Evolutionary conservation across 2,888 invertebrate species (phyloP), one percentile per base, ranked within the genome.

Genomic region (Steinernema carpocapsae): DNA sequence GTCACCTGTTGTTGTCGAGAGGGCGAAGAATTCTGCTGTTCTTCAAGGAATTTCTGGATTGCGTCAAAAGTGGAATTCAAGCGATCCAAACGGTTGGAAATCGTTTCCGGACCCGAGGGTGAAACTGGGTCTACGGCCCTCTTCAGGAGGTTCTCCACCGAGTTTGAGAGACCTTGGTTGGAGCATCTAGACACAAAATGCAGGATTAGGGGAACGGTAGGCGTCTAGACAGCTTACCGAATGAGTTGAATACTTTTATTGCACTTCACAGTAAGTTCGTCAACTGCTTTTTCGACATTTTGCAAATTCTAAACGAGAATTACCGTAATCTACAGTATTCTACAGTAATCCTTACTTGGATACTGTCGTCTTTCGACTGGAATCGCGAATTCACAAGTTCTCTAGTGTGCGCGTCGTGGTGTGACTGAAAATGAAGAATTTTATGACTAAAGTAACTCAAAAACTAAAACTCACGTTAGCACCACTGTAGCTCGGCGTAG

Each of bases 211-310:
- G n/a, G n/a, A n/a, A 17, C 43, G 43, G 43, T 51, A 19, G 6
- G 43, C 45, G 22, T 26, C 32, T 37, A 24, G 10, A n/a, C 37
- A 24, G 52, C 72, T 72, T 72, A 85, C 83, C 82, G 76, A 45
- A 86, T 83, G 14, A 86, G 74, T 64, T 84, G 86, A 42, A 86
- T 86, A 71, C 83, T 83, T 77, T 83, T 84, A 70, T 87, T 84
- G 76, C 86, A 86, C 76, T 86, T 86, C 70, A 80, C 78, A 12
- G 85, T 86, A 1, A 86, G 77, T 73, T 84, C 81, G 75, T 86
- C 86, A 4, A 86, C 85, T 6, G 85, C 81, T 70, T 77, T 76
- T 3, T 79, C 78, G 19, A 45, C 71, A 46, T 70, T 37, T 32
- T 70, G 45, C 24, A 76, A 70, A 14, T 76, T 48, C 22, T 78